Evolutionary conservation across 2,888 invertebrate species (phyloP), one percentile per base, ranked within the genome.

Genomic region (Lepidocyrtinus sp.): DNA sequence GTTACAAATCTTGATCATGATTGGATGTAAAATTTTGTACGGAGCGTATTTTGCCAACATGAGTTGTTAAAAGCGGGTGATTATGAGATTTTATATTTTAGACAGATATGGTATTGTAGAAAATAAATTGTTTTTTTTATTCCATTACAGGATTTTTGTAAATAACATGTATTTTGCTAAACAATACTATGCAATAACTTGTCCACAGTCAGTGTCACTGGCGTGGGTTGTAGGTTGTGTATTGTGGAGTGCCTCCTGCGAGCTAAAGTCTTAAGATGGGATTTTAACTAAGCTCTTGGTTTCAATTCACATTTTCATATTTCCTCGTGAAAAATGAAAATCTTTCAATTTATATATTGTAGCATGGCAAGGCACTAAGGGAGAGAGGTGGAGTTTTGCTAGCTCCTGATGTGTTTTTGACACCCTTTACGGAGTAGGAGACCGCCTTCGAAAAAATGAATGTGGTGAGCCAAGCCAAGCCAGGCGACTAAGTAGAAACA

Each of bases 371-470:
- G n/a, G n/a, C n/a, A 68, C 72, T 78, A 71, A 72, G 68, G 72
- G 72, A 68, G 72, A 77, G 74, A 71, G 83, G 83, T 78, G 83
- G 83, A 83, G 83, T 83, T 83, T 81, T 83, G 80, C 82, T 68
- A 55, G 77, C 74, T 70, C 72, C 73, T 77, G 83, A 83, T 83
- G 83, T 81, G 81, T 81, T 83, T 83, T 83, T 83, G 81, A 83
- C 83, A 83, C 83, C 83, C 83, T 83, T 79, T 77, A 75, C 83
- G 63, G 59, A 72, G 55, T n/a, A n/a, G 83, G 73, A 36, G 36
- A 75, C 83, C 83, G 81, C 83, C 83, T 81, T 79, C 81, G n/a
- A 50, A 72, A 80, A 67, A 72, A 19, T 71, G 68, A 68, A 74
- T 73, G 75, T 78, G 62, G 24, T 63, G 55, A 78, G 67, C 75